A percentile compares a stretch with the other conserved stretches of the same genome.
Conservation (phyloP, 2,113 vertebrate genomes). For the Vimba vimba region DNA sequence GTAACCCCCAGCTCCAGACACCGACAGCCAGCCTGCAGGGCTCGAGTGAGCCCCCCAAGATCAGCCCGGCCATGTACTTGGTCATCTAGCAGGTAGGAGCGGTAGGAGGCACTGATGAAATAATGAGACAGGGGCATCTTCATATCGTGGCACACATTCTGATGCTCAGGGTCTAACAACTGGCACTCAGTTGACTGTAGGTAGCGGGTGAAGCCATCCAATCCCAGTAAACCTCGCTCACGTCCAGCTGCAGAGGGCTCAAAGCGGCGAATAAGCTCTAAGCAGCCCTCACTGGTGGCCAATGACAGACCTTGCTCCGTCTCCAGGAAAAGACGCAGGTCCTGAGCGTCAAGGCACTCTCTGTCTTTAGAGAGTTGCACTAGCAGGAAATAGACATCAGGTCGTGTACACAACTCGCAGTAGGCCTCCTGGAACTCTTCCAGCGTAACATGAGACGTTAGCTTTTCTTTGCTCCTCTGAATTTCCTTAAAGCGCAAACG, state of each 20-base stretch:
- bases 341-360: slow-evolving; percentile 92
- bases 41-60: slow-evolving; percentile 87
- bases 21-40: slow-evolving; percentile 89
- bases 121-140: slow-evolving; percentile 94
- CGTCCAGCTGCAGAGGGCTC: slow-evolving; percentile 89
- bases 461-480: slow-evolving; percentile 95
- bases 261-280: slow-evolving; percentile 88
- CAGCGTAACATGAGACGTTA: slow-evolving; percentile 91
- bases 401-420: slow-evolving; percentile 93
- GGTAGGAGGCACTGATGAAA: slow-evolving; percentile 94
- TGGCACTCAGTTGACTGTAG: slow-evolving; percentile 93
- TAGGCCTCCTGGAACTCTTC: slow-evolving; percentile 97
- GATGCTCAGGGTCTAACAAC: slow-evolving; percentile 93
- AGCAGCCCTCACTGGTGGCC: slow-evolving; percentile 89
- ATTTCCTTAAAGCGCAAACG: slow-evolving; percentile 95
- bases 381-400: slow-evolving; percentile 95
- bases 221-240: slow-evolving; percentile 87
- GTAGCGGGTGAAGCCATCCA: slow-evolving; percentile 94
- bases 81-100: slow-evolving; percentile 93
- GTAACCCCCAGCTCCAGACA: slow-evolving; percentile 94
- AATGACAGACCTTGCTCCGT: slow-evolving; percentile 91
- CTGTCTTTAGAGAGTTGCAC: slow-evolving; percentile 98
- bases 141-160: slow-evolving; percentile 94
- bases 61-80: slow-evolving; percentile 91
- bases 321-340: slow-evolving; percentile 94